Evolutionary conservation across 2,888 invertebrate species (phyloP).

Genomic region (Rhorus exstirpatorius): DNA sequence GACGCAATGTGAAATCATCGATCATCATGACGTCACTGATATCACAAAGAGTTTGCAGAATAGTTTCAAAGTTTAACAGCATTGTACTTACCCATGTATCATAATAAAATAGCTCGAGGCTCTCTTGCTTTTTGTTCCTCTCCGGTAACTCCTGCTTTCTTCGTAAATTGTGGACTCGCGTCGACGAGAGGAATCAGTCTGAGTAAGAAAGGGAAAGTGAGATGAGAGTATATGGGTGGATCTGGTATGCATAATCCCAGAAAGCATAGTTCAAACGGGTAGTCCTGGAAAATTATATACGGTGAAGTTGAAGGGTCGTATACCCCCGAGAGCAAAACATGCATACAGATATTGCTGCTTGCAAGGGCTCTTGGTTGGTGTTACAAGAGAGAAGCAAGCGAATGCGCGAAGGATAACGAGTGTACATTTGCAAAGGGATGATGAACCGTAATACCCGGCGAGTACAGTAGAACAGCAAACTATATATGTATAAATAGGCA

Average conservation of each 20-base stretch:
- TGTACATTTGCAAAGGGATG: slow-evolving; percentile 52
- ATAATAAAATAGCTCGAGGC: slow-evolving; percentile 7
- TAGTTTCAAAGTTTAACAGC: slow-evolving; percentile 13
- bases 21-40: no score
- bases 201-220: neutral
- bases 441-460: slow-evolving; percentile 51
- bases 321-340: slow-evolving; percentile 10
- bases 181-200: neutral
- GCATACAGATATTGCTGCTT: neutral
- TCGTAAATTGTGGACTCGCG: neutral
- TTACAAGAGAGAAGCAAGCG: slow-evolving; percentile 11
- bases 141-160: neutral
- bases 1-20: no score
- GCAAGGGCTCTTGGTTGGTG: slow-evolving; percentile 17
- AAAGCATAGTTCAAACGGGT: slow-evolving; percentile 37
- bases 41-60: neutral
- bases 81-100: neutral
- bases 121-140: neutral
- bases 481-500: neutral
- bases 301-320: slow-evolving; percentile 20
- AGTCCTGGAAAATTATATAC: slow-evolving; percentile 50
- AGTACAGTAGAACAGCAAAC: neutral
- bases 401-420: slow-evolving; percentile 28
- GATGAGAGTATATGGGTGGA: neutral
- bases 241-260: slow-evolving; percentile 17